Base-by-base conservation (phyloP, 2,888 invertebrate genomes). In the Oscheius onirici region DNA sequence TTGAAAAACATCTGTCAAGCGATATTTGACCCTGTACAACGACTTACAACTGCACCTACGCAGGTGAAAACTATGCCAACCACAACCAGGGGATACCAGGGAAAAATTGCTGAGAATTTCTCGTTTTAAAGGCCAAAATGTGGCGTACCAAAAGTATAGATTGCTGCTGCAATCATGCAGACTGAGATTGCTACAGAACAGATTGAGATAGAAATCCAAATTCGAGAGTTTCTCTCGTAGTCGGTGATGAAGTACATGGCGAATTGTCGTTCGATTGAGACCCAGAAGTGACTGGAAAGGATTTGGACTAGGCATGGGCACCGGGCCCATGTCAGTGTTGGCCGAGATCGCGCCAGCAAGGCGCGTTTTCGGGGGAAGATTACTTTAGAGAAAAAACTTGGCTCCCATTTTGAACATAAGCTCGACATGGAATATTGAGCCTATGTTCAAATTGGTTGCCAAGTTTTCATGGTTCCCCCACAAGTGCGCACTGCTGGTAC, bases 91-190 rank as follows among this genome's bases (percentile, higher is more conserved):
- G 22, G 13, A 52, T 22, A 52, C 22, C 20, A 52, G 52, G 26
- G 52, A 22, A 24, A 22, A 3, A 20, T 20, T 20, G n/a, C 52
- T 52, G 6, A 52, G 22, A n/a, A 24, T 46, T 46, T 13, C n/a
- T n/a, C 10, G 20, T 51, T 22, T 46, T 46, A n/a, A 17, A 46
- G 13, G 6, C 46, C 46, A 46, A 8, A 46, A 46, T 46, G n/a
- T 46, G 46, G 46, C 15, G 20, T 13, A 58, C 58, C 58, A 24
- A 41, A 58, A 24, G 58, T 58, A 17, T 58, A 58, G 40, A 43
- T 0, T 20, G 41, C 40, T 13, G 58, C 58, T 8, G 17, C 2
- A 17, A 40, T 15, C 11, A 40, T 40, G 20, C 41, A 58, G 41
- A 24, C 22, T 20, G 17, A 10, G 8, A 24, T 40, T 5, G 58